Evolutionary conservation across 2,888 invertebrate species (phyloP), one percentile per base, ranked within the genome.

Genomic region (Rhopalosiphum nymphaeae): DNA sequence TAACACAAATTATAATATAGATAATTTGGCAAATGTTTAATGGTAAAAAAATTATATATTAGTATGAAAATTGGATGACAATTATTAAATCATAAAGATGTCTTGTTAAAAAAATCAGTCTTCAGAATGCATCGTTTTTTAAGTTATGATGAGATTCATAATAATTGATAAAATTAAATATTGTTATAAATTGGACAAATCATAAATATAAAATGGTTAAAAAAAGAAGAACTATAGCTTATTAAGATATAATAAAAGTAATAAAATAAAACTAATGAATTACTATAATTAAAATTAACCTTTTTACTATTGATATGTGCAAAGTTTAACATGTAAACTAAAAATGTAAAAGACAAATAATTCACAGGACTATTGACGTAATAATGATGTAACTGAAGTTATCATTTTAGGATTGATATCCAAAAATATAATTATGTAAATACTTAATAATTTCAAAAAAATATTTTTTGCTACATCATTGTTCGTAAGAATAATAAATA

Each of bases 101-200:
- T 25, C 13, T 3, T 49, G 21, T 92, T 29, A 44, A 78, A 67
- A 67, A 93, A 42, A 53, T 93, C 92, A 93, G 92, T 93, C 92
- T 93, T 93, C 25, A 57, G 46, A 61, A 86, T 29, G n/a, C 3
- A 21, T 56, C 85, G 26, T 29, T 56, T 42, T 26, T 85, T 44
- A 42, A 84, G 53, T 85, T 11, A 56, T 56, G 16, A 86, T 0
- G 13, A 86, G 11, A 56, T 78, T 36, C 46, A 87, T 42, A 88
- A 49, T 53, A 67, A 10, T 42, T 61, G n/a, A 87, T 10, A 25
- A 57, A 46, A 44, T 57, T 85, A 29, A 67, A n/a, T 57, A 21
- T 42, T 61, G 25, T 9, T 46, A 61, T 61, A 87, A 36, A 36
- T 87, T 67, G 29, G 57, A 91, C 26, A 13, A 61, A 85, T 46